Evolutionary conservation across 2,113 vertebrate species (phyloP).

Genomic region (Takifugu flavidus): DNA sequence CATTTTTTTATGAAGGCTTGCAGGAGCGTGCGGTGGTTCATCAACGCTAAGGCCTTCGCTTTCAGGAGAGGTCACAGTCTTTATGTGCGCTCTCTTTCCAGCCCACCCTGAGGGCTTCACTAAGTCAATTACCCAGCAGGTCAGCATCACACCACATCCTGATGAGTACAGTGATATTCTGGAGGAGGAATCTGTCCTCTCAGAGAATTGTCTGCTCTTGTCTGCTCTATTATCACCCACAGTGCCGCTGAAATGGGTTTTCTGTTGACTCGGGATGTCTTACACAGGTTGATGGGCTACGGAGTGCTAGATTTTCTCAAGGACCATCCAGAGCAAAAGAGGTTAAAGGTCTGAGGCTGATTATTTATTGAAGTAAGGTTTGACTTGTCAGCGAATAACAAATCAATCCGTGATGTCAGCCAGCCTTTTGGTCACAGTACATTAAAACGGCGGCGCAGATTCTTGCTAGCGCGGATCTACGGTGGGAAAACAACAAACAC

Average conservation of each 20-base stretch:
- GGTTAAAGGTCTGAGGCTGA: too few relatives aligned
- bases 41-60: conserved; percentile 39
- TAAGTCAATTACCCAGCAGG: conserved; percentile 35
- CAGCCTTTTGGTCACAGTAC: too few relatives aligned
- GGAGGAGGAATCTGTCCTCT: conserved; percentile 33
- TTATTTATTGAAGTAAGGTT: too few relatives aligned
- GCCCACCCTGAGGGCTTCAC: conserved; percentile 29
- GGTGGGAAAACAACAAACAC: neutral
- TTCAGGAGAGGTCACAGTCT: conserved; percentile 26
- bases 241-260: conserved; percentile 53
- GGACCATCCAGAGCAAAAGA: neutral
- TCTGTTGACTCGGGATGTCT: conserved; percentile 57
- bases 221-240: conserved; percentile 42
- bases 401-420: too few relatives aligned
- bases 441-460: too few relatives aligned
- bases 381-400: too few relatives aligned
- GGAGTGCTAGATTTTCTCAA: conserved; percentile 31
- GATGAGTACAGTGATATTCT: conserved; percentile 25
- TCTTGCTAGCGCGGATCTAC: too few relatives aligned
- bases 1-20: conserved; percentile 55
- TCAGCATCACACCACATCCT: conserved; percentile 10
- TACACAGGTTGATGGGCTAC: conserved; percentile 40
- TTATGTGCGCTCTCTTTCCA: conserved; percentile 17
- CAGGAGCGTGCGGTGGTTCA: conserved; percentile 29
- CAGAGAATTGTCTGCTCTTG: conserved; percentile 15